Evolutionary conservation across 1,140 invertebrate species (phyloP).

Genomic region (Sinonovacula constricta): DNA sequence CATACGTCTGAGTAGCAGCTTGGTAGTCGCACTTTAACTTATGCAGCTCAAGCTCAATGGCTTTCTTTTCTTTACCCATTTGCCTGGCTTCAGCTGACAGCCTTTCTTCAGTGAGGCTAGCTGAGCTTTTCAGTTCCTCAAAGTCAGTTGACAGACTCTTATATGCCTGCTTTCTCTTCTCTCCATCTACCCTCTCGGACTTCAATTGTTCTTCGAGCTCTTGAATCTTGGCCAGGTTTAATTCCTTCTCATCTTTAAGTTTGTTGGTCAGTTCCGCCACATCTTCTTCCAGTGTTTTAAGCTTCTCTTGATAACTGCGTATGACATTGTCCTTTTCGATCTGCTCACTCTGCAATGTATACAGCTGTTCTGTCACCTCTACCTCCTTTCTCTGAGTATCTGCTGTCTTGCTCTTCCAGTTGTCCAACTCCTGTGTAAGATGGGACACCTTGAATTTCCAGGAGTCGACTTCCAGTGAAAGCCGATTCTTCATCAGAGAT

Average conservation of each 20-base stretch:
- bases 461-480: constrained; percentile 7
- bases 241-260: constrained; percentile 31
- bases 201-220: too few species aligned
- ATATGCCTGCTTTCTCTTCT: constrained; percentile 3
- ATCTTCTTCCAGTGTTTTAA: constrained; percentile 48
- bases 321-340: too few species aligned
- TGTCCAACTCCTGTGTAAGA: not conserved
- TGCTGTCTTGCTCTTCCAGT: not conserved
- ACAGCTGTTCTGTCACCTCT: not conserved
- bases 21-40: constrained; percentile 25
- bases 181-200: constrained; percentile 18
- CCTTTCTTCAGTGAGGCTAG: constrained; percentile 12
- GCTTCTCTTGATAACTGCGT: constrained; percentile 31
- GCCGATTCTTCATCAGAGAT: not conserved
- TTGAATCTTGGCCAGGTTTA: not conserved
- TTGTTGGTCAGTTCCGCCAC: constrained; percentile 40
- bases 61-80: constrained; percentile 23
- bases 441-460: constrained; percentile 16
- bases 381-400: constrained; percentile 5
- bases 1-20: not conserved
- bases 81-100: not conserved
- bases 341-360: too few species aligned
- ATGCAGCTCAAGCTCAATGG: constrained; percentile 21
- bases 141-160: constrained; percentile 4
- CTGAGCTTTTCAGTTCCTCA: constrained; percentile 11